Base-by-base conservation (phyloP, 2,888 invertebrate genomes). In the Sminthurides aquaticus region DNA sequence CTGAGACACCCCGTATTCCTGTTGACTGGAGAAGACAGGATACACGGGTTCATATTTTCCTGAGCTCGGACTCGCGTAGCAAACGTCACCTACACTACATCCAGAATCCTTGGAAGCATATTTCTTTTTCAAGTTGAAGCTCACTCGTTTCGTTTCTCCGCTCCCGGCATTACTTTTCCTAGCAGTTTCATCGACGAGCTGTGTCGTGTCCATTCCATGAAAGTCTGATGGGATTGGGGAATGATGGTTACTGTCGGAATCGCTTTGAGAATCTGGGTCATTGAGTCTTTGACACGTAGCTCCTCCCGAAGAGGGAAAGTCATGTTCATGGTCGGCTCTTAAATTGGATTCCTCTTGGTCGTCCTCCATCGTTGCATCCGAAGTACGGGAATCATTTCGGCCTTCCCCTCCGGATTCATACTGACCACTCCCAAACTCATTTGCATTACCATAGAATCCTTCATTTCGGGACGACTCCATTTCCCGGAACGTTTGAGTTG, bases 1-100 rank as follows among this genome's bases (percentile, higher is more conserved):
- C n/a, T 52, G 49, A n/a, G 72, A 69, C 43, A 69, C 72, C 15
- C 74, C 74, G 57, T 74, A 74, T 65, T 74, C 74, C 55, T 74
- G 72, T 59, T 74, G 74, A 28, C 70, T 71, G 3, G 71, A 68
- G 57, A 74, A 74, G 22, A 70, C 67, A 0, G 74, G 74, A 60
- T 74, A 74, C 43, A 72, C 68, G 15, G 74, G 74, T 25, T 73
- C 73, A 58, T 72, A 74, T 18, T 65, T 29, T 55, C 60, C 60
- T 1, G 62, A 52, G 11, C 68, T 65, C 26, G 69, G 69, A 27
- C 66, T 64, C 20, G 69, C 69, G 48, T 65, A 67, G 49, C 70
- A 68, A n/a, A 65, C 54, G 43, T 71, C 71, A 48, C 69, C 65
- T 24, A 69, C 69, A 65, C 71, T 70, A 57, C 71, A 70, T 3